Base-by-base conservation (phyloP, 35 echinoderm and acorn worm genomes). In the Ptychodera flava region DNA sequence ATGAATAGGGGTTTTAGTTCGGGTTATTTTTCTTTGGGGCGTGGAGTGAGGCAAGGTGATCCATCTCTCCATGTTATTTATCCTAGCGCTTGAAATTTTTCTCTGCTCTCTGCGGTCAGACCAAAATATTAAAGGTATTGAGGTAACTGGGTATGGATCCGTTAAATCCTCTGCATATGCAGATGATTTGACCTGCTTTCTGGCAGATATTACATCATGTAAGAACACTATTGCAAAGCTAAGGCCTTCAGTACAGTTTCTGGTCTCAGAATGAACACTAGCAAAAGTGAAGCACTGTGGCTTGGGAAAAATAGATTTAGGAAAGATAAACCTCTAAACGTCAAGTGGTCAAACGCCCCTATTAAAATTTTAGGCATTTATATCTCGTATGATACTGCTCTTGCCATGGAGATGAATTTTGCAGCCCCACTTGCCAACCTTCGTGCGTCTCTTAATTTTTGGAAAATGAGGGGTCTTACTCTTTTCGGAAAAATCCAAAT, bases 11-110 rank as follows among this genome's bases (percentile, higher is more conserved):
- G 78, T 12, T 80, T 35, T 52, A 34, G 29, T 80, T 36, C 86
- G 15, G 86, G 78, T 37, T 88, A 37, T 29, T 36, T 81, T 88
- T 28, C 77, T 45, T 36, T 88, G 33, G 22, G 79, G 36, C 10
- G 86, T 33, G 86, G 86, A 0, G 86, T 88, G 16, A 33, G 86
- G 36, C 86, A 81, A 33, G 78, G 86, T 16, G 78, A 78, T 30
- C 86, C 30, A 29, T 88, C 0, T 79, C 77, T 31, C 33, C 45
- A 64, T 64, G 45, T 64, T 64, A 22, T 64, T 64, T 22, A 64
- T 22, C 45, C 22, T 64, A 22, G 45, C 45, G 22, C 45, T 64
- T 22, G 45, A 64, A 64, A 22, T 64, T 64, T 64, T 64, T 22
- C 45, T 64, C 45, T 64, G 45, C 22, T 64, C 45, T 12, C 45